Base-by-base conservation (phyloP, 2,113 vertebrate genomes). In the Monarcha castaneiventris region DNA sequence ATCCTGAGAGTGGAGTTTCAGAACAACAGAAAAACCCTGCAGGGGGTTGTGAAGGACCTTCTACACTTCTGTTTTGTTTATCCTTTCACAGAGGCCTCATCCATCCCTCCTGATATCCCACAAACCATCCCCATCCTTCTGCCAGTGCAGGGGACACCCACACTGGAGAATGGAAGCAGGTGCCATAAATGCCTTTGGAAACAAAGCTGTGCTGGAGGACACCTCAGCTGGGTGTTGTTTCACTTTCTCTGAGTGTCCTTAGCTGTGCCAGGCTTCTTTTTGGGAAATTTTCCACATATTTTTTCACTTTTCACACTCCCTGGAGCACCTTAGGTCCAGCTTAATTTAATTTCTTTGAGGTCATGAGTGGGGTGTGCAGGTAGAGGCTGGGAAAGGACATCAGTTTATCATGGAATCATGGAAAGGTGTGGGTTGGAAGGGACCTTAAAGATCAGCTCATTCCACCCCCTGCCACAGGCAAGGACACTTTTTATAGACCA, bases 401-500 rank as follows among this genome's bases (percentile, higher is more conserved):
- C 41, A 17, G 10, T 74, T 72, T 48, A 2, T 62, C 12, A 1
- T 32, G 41, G 56, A 37, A 56, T 32, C 10, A 3, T 54, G 48
- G 54, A 41, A 35, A 35, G 41, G 14, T 41, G 48, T 48, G 48
- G 25, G 15, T 13, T 63, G 55, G 63, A 63, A 63, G 12, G 41
- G 18, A 37, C 48, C 48, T 63, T 23, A 32, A 63, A 49, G 52
- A 22, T 55, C 49, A 16, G 20, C 32, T 19, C 14, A 5, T 74
- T 26, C 52, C 52, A 6, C 3, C 3, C 9, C 27, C 5, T 67
- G 33, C 25, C 17, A n/a, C 0, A 1, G 25, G 14, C 48, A 62
- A 55, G 48, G 71, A 43, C 21, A 62, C 8, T 54, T 75, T 39
- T 15, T 22, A 33, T 3, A 33, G 7, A 7, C 5, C 26, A 49